Evolutionary conservation across 1,140 invertebrate species (phyloP).

Genomic region (Lerema accius): DNA sequence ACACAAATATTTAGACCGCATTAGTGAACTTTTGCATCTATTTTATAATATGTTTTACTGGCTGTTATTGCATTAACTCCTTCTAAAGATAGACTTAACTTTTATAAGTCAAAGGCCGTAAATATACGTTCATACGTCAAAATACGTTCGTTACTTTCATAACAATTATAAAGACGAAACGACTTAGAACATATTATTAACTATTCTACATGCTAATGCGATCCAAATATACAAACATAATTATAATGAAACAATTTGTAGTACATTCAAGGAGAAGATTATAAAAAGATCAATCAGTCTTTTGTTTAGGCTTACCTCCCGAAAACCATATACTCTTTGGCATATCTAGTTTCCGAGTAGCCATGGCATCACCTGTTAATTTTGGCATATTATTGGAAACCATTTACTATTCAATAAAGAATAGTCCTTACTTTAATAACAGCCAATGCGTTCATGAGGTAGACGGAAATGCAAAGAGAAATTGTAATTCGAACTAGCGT

Average conservation of each 20-base stretch:
- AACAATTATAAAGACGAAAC: too few species aligned
- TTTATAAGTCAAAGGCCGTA: neutral
- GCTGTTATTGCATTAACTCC: neutral
- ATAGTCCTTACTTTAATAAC: slow-evolving; percentile 19
- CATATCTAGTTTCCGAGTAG: slow-evolving; percentile 19
- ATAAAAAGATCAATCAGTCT: slow-evolving; percentile 47
- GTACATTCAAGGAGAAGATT: neutral
- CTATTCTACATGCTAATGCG: neutral
- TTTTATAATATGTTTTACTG: too few species aligned
- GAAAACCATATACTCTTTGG: slow-evolving; percentile 10
- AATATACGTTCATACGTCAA: neutral
- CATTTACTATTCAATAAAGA: slow-evolving; percentile 12
- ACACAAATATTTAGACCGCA: neutral
- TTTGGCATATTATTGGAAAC: slow-evolving; percentile 30
- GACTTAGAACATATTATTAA: too few species aligned
- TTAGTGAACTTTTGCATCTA: neutral
- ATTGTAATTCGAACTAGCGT: slow-evolving; percentile 5
- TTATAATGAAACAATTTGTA: neutral
- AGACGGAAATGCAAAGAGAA: slow-evolving; percentile 50
- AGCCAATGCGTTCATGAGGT: slow-evolving; percentile 43
- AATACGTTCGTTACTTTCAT: too few species aligned
- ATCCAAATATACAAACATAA: neutral
- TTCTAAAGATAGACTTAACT: too few species aligned
- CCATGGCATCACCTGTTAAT: slow-evolving; percentile 16
- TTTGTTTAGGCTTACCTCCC: slow-evolving; percentile 45